phyloP scores from a whole-genome alignment of 2,888 invertebrate species.

The Stenodema calcarata region DNA sequence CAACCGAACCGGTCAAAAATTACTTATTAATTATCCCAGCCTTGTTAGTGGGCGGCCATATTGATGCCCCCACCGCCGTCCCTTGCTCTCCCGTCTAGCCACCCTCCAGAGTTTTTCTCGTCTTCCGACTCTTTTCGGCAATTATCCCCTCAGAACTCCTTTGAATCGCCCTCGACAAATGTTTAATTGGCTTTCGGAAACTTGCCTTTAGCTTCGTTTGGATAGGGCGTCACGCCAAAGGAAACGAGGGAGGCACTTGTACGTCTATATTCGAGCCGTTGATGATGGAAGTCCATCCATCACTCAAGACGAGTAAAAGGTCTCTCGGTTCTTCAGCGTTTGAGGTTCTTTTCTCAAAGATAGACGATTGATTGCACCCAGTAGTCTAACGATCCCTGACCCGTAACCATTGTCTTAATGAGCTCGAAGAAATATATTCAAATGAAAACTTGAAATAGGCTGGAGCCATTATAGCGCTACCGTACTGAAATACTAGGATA shows the following conservation, averaged over 20 bases:
- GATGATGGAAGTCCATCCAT: conserved; percentile 37
- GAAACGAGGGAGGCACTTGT: not conserved
- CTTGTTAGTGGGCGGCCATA: conserved; percentile 43
- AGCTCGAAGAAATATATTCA: conserved; percentile 34
- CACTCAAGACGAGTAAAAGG: conserved; percentile 7
- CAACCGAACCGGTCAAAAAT: conserved; percentile 44
- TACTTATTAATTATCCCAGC: conserved; percentile 44
- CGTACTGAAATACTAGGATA: not conserved
- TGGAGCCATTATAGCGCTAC: not conserved
- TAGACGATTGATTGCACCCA: conserved; percentile 29
- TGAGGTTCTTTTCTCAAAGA: conserved; percentile 5
- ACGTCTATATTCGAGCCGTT: conserved; percentile 31
- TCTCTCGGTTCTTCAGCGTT: conserved; percentile 2
- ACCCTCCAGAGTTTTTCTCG: not conserved
- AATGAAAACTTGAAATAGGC: conserved; percentile 22
- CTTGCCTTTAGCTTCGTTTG: conserved; percentile 18
- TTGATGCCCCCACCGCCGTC: conserved; percentile 9
- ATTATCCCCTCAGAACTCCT: not conserved
- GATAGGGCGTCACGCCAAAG: conserved; percentile 6
- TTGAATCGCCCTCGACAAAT: not conserved
- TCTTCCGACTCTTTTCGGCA: not conserved
- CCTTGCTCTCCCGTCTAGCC: not conserved
- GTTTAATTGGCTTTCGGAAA: conserved; percentile 4
- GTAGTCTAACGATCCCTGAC: conserved; percentile 32
- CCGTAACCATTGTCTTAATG: conserved; percentile 9